These are phyloP conservation scores for Camponotus fellah DNA, from an alignment of 2,888 invertebrate species.

Conservation along the genomic window DNA sequence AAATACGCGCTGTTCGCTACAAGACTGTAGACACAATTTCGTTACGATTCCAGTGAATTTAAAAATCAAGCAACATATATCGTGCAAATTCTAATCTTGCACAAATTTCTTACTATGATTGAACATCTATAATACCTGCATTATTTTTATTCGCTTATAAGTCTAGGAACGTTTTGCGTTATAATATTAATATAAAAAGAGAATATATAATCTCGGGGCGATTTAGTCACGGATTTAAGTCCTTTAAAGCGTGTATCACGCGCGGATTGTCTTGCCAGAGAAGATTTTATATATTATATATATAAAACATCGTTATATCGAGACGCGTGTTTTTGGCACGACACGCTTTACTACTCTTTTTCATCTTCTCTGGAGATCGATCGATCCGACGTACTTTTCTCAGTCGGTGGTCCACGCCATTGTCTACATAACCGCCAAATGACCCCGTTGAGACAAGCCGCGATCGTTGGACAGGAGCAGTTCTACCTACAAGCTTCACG, in stretches of 20 bases:
- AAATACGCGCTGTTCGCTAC: slow-evolving; percentile 8
- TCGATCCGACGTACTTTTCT: slow-evolving; percentile 43
- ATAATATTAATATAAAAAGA: slow-evolving; percentile 13
- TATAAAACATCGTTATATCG: slow-evolving; percentile 29
- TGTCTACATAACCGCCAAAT: slow-evolving; percentile 46
- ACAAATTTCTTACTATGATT: background rate
- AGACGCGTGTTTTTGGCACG: slow-evolving; percentile 62
- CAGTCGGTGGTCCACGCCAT: slow-evolving; percentile 48
- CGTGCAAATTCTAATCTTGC: background rate
- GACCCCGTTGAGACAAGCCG: slow-evolving; percentile 52
- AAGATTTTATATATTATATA: background rate
- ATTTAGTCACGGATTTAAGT: background rate
- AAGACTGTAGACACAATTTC: background rate
- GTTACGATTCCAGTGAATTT: background rate
- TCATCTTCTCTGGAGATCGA: slow-evolving; percentile 44
- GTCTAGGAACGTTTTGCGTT: background rate
- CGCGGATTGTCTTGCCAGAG: background rate
- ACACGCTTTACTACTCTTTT: slow-evolving; percentile 44
- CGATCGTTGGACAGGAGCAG: slow-evolving; percentile 18
- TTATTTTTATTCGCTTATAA: background rate
- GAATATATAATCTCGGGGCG: background rate
- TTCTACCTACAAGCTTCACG: background rate
- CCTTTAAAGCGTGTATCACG: background rate
- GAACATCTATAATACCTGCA: background rate
- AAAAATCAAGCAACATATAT: background rate